Evolutionary conservation across 1,140 invertebrate genomes (phyloP).

Genomic region (Macrobrachium rosenbergii): DNA sequence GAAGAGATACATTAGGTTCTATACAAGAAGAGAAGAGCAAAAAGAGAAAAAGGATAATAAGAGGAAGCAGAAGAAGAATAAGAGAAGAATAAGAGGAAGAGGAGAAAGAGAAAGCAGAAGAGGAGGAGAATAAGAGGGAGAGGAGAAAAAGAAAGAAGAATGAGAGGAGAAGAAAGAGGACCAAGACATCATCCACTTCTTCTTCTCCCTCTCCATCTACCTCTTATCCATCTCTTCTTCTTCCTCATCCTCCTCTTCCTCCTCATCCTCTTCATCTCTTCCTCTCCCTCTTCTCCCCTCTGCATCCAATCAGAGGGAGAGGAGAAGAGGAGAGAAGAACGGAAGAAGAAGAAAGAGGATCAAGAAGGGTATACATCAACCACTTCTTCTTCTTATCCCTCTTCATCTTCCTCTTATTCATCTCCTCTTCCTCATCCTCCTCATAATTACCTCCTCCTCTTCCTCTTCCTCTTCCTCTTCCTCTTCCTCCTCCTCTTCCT

Average conservation of each 20-base stretch:
- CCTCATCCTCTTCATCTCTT: too few relatives aligned
- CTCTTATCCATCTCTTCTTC: conserved; percentile 1
- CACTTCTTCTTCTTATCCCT: neutral
- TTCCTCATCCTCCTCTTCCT: conserved; percentile 19
- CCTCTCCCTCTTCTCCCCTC: conserved; percentile 16
- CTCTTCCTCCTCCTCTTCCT: too few relatives aligned
- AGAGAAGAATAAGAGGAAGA: neutral
- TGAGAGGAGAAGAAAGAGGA: neutral
- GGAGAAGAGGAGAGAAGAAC: neutral
- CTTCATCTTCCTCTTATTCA: neutral
- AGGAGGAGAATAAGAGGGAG: too few relatives aligned
- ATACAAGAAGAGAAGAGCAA: neutral
- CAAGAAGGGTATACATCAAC: too few relatives aligned
- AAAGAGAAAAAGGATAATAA: neutral
- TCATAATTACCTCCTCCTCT: too few relatives aligned
- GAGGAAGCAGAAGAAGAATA: neutral
- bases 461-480: too few relatives aligned
- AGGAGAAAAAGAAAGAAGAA: neutral
- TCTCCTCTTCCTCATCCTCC: neutral
- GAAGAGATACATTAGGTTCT: too few relatives aligned
- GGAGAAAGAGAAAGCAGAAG: neutral
- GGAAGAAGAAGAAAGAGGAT: neutral
- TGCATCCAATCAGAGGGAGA: conserved; percentile 25
- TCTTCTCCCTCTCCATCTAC: neutral
- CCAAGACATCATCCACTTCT: neutral